Evolutionary conservation across 2,888 invertebrate species (phyloP), one percentile per base, ranked within the genome.

Genomic region (Apoda limacodes): DNA sequence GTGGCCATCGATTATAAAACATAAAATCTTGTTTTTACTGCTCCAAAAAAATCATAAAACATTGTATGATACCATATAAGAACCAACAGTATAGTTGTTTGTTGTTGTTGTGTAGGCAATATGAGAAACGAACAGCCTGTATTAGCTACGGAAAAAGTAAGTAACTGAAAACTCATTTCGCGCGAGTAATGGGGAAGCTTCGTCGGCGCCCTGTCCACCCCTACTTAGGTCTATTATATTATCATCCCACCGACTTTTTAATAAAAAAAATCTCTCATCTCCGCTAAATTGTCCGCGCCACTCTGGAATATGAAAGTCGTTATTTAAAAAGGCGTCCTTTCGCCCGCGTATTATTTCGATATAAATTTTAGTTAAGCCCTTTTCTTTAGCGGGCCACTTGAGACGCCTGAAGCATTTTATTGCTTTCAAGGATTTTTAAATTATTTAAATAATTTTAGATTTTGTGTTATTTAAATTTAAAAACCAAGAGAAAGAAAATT

Each of bases 271-370:
- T 63, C 70, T 64, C 60, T 67, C 76, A 74, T 75, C 75, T 72
- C 69, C 67, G 69, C 71, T 76, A 74, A 78, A 78, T 78, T 80
- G 75, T 76, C 60, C 62, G 54, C 57, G 52, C 55, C 58, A 58
- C 70, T 71, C 63, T 60, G 64, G 75, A 75, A 78, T 76, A 80
- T 80, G 75, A 80, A 72, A 68, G 75, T 64, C 76, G 68, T 78
- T 78, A 78, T 76, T 78, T 75, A 71, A 76, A 74, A 75, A 70
- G 68, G 69, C 68, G 63, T 70, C 72, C 56, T 58, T 61, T 63
- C 59, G 55, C 52, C 65, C 61, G 51, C 65, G 61, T 71, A 76
- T 76, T 80, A 78, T 80, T 78, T 76, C 62, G 57, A 70, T 69
- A 72, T 80, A 78, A 78, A 78, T 76, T 72, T 67, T 69, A 67